Evolutionary conservation across 2,888 invertebrate species (phyloP).

Genomic region (Orthosia cruda): DNA sequence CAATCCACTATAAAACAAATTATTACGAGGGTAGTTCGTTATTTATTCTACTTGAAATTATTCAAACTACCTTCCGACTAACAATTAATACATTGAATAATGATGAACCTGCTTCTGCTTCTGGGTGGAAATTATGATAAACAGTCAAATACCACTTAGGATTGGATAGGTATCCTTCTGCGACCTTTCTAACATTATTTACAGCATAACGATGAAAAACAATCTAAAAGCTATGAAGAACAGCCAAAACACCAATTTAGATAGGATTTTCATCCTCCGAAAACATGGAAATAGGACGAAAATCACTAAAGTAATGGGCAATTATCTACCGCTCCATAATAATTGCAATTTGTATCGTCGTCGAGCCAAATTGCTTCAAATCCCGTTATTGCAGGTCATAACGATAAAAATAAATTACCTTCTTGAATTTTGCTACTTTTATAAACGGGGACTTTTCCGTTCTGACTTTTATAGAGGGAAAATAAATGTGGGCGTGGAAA

Average conservation of each 20-base stretch:
- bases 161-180: neutral
- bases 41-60: slow-evolving; percentile 11
- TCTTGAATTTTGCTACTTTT: slow-evolving; percentile 68
- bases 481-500: slow-evolving; percentile 24
- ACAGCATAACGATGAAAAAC: neutral
- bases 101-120: neutral
- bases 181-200: slow-evolving; percentile 5
- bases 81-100: neutral
- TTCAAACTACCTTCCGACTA: neutral
- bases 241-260: slow-evolving; percentile 42
- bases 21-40: neutral
- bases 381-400: slow-evolving; percentile 77
- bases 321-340: slow-evolving; percentile 72
- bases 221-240: slow-evolving; percentile 10
- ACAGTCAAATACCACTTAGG: slow-evolving; percentile 9
- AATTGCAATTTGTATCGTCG: slow-evolving; percentile 75
- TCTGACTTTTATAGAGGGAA: slow-evolving; percentile 36
- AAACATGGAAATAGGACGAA: slow-evolving; percentile 59
- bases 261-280: slow-evolving; percentile 43
- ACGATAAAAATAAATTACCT: slow-evolving; percentile 78
- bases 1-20: neutral
- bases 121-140: slow-evolving; percentile 3
- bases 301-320: slow-evolving; percentile 71
- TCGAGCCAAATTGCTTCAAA: slow-evolving; percentile 73
- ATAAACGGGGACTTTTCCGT: slow-evolving; percentile 43